Conservation (phyloP, 1,140 invertebrate species). For the Bilobella aurantiaca region DNA sequence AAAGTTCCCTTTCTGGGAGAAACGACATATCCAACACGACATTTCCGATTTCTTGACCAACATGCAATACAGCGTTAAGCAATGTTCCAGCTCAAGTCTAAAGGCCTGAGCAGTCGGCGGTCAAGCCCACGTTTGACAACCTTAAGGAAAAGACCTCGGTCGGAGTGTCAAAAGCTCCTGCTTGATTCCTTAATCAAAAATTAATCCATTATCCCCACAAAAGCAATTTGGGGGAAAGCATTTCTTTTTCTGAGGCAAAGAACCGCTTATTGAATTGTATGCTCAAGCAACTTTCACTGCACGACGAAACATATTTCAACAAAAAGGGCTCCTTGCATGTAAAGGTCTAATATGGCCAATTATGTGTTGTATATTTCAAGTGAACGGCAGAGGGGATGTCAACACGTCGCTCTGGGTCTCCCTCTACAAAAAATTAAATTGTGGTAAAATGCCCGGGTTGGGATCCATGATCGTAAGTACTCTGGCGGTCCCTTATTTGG, state of each 20-base stretch:
- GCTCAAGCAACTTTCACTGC: not conserved
- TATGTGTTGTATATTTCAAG: constrained; percentile 6
- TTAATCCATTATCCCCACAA: constrained; percentile 3
- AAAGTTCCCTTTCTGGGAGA: not conserved
- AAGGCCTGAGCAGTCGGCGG: not conserved
- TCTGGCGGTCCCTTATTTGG: not conserved
- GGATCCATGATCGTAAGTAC: not conserved
- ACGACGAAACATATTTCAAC: not conserved
- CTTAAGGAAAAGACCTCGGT: not conserved
- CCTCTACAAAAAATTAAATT: not conserved
- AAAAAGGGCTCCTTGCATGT: not conserved
- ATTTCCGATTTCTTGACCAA: not conserved
- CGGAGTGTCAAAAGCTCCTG: not conserved
- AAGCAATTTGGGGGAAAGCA: not conserved
- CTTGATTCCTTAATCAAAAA: not conserved
- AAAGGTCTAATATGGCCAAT: not conserved
- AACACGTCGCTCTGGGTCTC: not conserved
- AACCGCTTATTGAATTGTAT: not conserved
- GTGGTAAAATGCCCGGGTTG: not conserved
- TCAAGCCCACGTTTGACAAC: not conserved
- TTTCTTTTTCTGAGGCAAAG: not conserved
- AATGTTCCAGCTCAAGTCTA: not conserved
- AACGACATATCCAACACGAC: not conserved
- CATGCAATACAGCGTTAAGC: not conserved
- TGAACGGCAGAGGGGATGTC: constrained; percentile 1